A percentile compares a stretch with the other conserved stretches of the same genome.
phyloP scores from a whole-genome alignment of 2,888 invertebrate species.

The Pilophorus perplexus region DNA sequence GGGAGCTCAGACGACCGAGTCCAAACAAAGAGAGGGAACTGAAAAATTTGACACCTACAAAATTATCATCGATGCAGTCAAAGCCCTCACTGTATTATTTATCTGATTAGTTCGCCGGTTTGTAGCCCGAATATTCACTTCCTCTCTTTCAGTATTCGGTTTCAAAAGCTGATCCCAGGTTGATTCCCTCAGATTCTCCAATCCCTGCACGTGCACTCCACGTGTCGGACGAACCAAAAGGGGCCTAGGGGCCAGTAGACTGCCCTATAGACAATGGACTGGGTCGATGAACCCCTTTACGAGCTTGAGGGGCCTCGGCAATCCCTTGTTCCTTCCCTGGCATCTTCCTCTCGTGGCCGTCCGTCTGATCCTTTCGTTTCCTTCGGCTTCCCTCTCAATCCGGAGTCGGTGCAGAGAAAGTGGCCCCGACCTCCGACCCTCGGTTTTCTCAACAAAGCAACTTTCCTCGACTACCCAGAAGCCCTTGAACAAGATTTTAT shows the following conservation, averaged over 20 bases:
- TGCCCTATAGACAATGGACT: constrained; percentile 36
- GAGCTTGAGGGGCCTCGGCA: constrained; percentile 13
- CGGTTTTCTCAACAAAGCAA: neutral
- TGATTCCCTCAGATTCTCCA: neutral
- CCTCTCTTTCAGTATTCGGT: neutral
- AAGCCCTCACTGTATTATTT: too few species aligned
- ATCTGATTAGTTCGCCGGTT: too few species aligned
- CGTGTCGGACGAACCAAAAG: constrained; percentile 15
- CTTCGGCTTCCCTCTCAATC: constrained; percentile 12
- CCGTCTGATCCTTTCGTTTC: constrained; percentile 15
- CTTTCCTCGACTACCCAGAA: constrained; percentile 21
- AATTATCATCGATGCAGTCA: too few species aligned
- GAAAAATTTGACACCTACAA: too few species aligned
- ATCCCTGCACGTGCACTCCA: constrained; percentile 28
- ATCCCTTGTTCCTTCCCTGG: constrained; percentile 12
- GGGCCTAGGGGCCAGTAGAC: constrained; percentile 27
- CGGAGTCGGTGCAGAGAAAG: constrained; percentile 15
- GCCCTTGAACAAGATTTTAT: too few species aligned
- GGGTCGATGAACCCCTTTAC: constrained; percentile 29
- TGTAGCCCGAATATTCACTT: neutral
- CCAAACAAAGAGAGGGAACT: constrained; percentile 6
- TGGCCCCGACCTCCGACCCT: constrained; percentile 27
- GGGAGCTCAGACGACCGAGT: neutral
- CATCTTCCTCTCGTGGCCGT: constrained; percentile 5
- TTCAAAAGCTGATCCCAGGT: neutral